Base-by-base conservation (phyloP, 2,113 vertebrate species). In the Phyllostomus discolor region DNA sequence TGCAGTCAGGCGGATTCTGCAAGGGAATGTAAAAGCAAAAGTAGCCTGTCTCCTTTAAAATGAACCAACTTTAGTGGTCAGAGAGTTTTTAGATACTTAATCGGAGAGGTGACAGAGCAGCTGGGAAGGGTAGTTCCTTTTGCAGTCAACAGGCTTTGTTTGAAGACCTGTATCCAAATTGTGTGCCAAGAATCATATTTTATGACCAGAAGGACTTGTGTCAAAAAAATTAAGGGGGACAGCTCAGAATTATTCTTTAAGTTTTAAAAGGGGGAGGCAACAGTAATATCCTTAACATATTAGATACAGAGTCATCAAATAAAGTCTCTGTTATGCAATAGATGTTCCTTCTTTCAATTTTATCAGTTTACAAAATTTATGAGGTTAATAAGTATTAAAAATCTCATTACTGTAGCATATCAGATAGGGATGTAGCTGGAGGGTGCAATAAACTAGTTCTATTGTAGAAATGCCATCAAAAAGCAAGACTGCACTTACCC, bases 311-410 rank as follows among this genome's bases (percentile, higher is more conserved):
- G 64, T 90, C 78, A 91, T 76, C 67, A 69, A 94, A 79, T 87
- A 97, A 97, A 83, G 26, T 83, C 76, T 96, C 85, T 64, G 76
- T 59, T 64, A 96, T 96, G 91, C 87, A 66, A 83, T 91, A 87
- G 95, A 97, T 97, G 64, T 90, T 96, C 46, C 88, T 96, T 88
- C 82, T 94, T 97, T 97, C 92, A 97, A 91, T 98, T 97, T 97
- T 96, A 97, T 96, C 96, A 94, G 94, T 96, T 96, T 97, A 86
- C 88, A 98, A 97, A 97, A 98, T 98, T 97, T 96, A 97, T 97
- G 97, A 97, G 96, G 96, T 98, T 98, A 98, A 97, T 97, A 97
- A 98, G 96, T 97, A 96, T 97, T 97, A 94, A 97, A 97, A 96
- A 97, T 96, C 95, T 98, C 96, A 97, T 98, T 97, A 97, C 82